phyloP scores from a whole-genome alignment of 2,888 invertebrate genomes.

The Herminia tarsipennalis region DNA sequence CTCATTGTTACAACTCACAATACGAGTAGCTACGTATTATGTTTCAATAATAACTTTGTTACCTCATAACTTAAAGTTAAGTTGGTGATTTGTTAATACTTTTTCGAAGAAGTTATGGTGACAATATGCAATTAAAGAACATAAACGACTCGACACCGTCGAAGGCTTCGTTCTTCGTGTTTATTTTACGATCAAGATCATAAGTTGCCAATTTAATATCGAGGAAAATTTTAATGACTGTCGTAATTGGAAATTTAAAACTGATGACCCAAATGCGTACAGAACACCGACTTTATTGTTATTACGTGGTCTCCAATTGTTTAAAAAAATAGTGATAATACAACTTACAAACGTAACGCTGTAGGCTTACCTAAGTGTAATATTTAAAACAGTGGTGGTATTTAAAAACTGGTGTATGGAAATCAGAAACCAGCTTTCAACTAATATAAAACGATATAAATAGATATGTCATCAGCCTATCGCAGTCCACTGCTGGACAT shows the following conservation, averaged over 20 bases:
- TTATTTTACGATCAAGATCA: slow-evolving; percentile 8
- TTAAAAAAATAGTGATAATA: neutral
- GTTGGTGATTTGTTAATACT: slow-evolving; percentile 17
- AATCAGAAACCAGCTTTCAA: no score
- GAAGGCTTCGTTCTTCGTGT: slow-evolving; percentile 1
- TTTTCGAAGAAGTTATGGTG: slow-evolving; percentile 20
- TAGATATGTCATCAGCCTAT: no score
- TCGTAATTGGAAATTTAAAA: slow-evolving; percentile 15
- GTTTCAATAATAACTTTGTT: slow-evolving; percentile 11
- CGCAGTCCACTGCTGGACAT: no score
- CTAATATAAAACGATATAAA: no score
- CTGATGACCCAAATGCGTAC: slow-evolving; percentile 2
- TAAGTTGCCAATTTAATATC: slow-evolving; percentile 8
- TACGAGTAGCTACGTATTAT: no score
- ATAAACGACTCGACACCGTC: slow-evolving; percentile 11
- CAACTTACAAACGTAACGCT: no score
- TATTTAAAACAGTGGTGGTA: no score
- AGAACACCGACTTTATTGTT: neutral
- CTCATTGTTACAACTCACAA: no score
- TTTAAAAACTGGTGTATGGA: no score
- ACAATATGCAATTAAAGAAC: slow-evolving; percentile 22
- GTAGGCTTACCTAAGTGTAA: no score
- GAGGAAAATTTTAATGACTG: slow-evolving; percentile 14
- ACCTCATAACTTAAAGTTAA: slow-evolving; percentile 15
- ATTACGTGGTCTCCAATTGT: neutral